A percentile compares a stretch with the other conserved stretches of the same genome.
Conservation (phyloP, 1,140 invertebrate species). For the Hetaerina americana region DNA sequence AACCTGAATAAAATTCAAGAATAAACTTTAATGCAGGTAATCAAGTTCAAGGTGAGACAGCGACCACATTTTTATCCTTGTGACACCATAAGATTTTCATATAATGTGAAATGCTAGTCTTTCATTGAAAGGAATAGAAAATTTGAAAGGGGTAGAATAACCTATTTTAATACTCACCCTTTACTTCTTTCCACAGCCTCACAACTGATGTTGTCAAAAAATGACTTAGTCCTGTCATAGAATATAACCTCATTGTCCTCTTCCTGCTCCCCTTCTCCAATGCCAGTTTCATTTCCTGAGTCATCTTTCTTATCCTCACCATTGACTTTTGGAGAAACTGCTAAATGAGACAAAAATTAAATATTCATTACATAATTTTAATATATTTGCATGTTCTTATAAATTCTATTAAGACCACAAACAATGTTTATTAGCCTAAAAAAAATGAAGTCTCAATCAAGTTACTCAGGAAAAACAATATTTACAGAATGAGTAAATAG, state of each 20-base stretch:
- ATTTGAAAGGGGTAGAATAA: constrained; percentile 4
- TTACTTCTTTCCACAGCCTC: constrained; percentile 87
- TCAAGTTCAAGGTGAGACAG: not conserved
- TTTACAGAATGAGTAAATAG: too few species aligned
- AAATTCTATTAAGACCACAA: too few species aligned
- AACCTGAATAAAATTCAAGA: too few species aligned
- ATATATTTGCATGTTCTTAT: too few species aligned
- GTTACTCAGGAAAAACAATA: too few species aligned
- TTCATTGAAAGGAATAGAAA: not conserved
- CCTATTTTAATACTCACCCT: constrained; percentile 41
- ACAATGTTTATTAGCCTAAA: too few species aligned
- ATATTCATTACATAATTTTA: too few species aligned
- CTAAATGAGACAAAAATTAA: constrained; percentile 4
- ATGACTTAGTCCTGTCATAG: constrained; percentile 95
- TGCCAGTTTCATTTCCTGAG: constrained; percentile 69
- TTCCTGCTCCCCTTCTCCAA: constrained; percentile 59
- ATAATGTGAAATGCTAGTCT: not conserved
- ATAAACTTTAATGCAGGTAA: constrained; percentile 3
- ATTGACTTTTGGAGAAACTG: constrained; percentile 31
- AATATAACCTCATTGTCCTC: constrained; percentile 46
- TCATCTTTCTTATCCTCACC: constrained; percentile 71
- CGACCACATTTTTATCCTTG: not conserved
- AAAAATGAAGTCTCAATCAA: too few species aligned
- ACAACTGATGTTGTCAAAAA: constrained; percentile 98
- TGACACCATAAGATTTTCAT: not conserved